Evolutionary conservation across 1,140 invertebrate genomes (phyloP).

Genomic region (Zophobas atratus): DNA sequence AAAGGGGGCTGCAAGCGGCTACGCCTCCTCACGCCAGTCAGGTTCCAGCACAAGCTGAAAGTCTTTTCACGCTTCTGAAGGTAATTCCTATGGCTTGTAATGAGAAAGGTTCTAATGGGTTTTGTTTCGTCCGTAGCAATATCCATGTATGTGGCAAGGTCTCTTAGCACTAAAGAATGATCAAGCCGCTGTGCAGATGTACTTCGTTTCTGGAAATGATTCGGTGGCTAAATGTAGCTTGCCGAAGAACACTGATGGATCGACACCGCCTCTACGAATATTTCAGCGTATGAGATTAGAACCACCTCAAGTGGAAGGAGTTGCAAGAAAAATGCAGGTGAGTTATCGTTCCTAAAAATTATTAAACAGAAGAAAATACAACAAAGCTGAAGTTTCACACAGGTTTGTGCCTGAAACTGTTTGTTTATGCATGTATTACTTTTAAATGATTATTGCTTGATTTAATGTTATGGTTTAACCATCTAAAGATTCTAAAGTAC

Average conservation of each 20-base stretch:
- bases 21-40: constrained; percentile 83
- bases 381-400: not conserved
- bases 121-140: constrained; percentile 74
- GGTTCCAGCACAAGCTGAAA: constrained; percentile 84
- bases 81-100: constrained; percentile 66
- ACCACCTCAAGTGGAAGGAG: constrained; percentile 94
- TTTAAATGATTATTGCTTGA: no score
- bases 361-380: no score
- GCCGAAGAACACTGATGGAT: constrained; percentile 84
- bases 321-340: constrained; percentile 96
- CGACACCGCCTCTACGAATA: constrained; percentile 89
- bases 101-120: not conserved
- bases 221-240: constrained; percentile 87
- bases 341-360: constrained; percentile 54
- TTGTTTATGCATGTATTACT: no score
- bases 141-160: constrained; percentile 98
- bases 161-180: constrained; percentile 95
- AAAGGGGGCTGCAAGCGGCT: constrained; percentile 73
- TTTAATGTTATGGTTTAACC: no score
- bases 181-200: constrained; percentile 97
- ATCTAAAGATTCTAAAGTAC: no score
- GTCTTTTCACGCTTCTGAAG: constrained; percentile 82
- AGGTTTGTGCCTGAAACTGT: not conserved
- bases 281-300: constrained; percentile 97
- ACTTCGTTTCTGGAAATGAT: constrained; percentile 95